Conservation (phyloP, 2,888 invertebrate genomes). For the Fabriciana adippe region DNA sequence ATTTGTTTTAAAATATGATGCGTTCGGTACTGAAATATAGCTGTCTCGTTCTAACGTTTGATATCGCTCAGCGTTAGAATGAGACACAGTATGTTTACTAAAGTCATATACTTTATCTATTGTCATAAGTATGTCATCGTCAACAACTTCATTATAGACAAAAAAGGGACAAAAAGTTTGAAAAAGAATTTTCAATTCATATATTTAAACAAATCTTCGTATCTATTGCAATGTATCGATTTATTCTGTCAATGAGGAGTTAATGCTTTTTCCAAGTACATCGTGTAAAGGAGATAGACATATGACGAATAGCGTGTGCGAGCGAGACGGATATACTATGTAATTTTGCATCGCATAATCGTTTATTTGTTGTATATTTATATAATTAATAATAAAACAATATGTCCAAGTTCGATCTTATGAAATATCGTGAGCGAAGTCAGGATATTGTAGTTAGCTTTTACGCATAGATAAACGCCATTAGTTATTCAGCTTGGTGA, state of each 20-base stretch:
- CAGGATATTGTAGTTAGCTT: conserved; percentile 1
- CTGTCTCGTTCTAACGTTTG: conserved; percentile 2
- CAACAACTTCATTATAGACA: no score
- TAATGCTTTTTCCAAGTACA: conserved; percentile 18
- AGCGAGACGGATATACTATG: conserved; percentile 20
- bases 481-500: conserved; percentile 14
- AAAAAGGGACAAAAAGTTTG: no score
- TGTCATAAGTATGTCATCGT: no score
- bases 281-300: conserved; percentile 22
- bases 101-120: no score
- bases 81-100: background rate
- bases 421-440: background rate
- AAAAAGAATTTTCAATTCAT: background rate
- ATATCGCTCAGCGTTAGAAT: background rate
- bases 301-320: conserved; percentile 24
- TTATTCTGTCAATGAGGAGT: background rate
- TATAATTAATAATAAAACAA: background rate
- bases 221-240: background rate
- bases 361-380: conserved; percentile 2
- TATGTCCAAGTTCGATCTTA: conserved; percentile 8
- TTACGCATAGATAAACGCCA: conserved; percentile 9
- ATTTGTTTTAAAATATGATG: conserved; percentile 6
- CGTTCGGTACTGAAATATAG: background rate
- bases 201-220: conserved; percentile 2
- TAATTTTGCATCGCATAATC: conserved; percentile 6